Base-by-base conservation (phyloP, 2,888 invertebrate genomes). In the Neoaliturus tenellus region DNA sequence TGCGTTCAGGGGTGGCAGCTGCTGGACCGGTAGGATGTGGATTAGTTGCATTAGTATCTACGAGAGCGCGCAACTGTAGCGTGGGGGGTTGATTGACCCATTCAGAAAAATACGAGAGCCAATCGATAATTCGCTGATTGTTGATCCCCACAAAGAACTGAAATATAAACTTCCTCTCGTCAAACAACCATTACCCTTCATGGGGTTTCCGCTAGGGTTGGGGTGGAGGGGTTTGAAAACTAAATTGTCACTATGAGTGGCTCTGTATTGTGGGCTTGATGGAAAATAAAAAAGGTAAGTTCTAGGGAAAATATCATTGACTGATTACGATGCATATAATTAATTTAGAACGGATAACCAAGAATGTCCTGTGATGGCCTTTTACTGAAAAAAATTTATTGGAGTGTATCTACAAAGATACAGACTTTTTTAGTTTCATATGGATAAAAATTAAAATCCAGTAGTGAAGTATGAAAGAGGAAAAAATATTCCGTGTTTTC, bases 111-210 rank as follows among this genome's bases (percentile, higher is more conserved):
- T 67, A 67, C 67, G 67, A 67, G 31, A 67, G 67, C 67, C 35
- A 67, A 67, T 67, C 67, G 33, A 67, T 67, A 33, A 67, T 67
- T 17, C n/a, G 67, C 67, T 33, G 31, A 33, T 67, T 67, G 67
- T 67, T 67, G 67, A 5, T 35, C 67, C 67, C 67, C 67, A 67
- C 67, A 67, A 67, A 67, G 67, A 67, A 67, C 67, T 67, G 67
- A 67, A 67, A 67, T 35, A 33, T 35, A 67, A 67, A 55, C 55
- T 55, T 55, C 55, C 67, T 17, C 28, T 17, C 67, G 35, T 67
- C 17, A 67, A 67, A 67, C 17, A 33, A 33, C 67, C 67, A 33
- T 67, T 67, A 67, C 35, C 17, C 33, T n/a, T 67, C 14, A 67
- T 10, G 12, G 33, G 67, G 33, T 23, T 55, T 55, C 23, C 25